These are phyloP conservation scores for Stigmatopora argus DNA, from an alignment of 2,113 vertebrate genomes.

Conservation along the genomic window DNA sequence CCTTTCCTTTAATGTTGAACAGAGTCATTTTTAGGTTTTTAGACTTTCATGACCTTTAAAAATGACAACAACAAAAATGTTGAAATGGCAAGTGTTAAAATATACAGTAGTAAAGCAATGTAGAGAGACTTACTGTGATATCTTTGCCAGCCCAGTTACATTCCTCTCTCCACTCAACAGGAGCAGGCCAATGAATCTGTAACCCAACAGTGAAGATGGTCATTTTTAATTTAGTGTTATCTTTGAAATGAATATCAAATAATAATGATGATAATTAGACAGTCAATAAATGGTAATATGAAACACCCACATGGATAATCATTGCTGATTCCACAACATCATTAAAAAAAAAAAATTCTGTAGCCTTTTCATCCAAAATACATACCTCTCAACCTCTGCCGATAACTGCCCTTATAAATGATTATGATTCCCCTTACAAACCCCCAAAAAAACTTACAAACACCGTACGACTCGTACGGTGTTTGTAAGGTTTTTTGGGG, in stretches of 20 bases:
- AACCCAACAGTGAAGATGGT: neutral
- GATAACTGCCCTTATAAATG: too few species aligned
- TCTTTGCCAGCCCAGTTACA: constrained; percentile 99
- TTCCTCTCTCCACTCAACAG: constrained; percentile 94
- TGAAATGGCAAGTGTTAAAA: neutral
- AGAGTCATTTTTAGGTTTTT: neutral
- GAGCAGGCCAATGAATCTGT: constrained; percentile 93
- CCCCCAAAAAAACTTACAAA: too few species aligned
- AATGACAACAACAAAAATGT: neutral
- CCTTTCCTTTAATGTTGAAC: too few species aligned
- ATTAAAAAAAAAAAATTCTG: too few species aligned
- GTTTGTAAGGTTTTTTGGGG: too few species aligned
- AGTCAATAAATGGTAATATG: neutral
- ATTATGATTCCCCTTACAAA: too few species aligned
- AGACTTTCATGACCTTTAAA: neutral
- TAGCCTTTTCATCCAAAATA: too few species aligned
- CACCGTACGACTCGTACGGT: too few species aligned
- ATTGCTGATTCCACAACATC: neutral
- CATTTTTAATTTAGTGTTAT: neutral
- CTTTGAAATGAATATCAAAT: too few species aligned
- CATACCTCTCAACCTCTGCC: too few species aligned
- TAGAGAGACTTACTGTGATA: constrained; percentile 80
- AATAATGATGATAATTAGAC: too few species aligned
- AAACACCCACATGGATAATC: neutral
- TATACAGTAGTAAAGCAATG: too few species aligned